Conservation (phyloP, 1,140 invertebrate species). For the Pantala flavescens region DNA sequence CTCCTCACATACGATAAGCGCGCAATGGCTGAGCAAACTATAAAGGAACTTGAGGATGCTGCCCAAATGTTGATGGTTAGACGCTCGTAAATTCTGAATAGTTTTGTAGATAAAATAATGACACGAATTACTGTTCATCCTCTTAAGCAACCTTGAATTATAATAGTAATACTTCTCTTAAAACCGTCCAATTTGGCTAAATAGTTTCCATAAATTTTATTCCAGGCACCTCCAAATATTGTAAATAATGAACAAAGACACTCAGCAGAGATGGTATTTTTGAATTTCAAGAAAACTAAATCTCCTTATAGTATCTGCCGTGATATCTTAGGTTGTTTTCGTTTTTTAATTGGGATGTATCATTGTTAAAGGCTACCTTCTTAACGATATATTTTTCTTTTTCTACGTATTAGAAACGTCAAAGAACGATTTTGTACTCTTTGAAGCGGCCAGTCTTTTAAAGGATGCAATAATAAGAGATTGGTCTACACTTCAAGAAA, state of each 20-base stretch:
- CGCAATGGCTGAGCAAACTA: conserved; percentile 29
- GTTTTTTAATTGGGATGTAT: conserved; percentile 4
- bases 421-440: conserved; percentile 69
- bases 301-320: conserved; percentile 70
- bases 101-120: background rate
- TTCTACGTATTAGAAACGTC: conserved; percentile 48
- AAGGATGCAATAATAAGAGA: conserved; percentile 73
- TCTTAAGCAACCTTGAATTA: background rate
- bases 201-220: conserved; percentile 14
- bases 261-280: conserved; percentile 65
- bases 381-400: background rate
- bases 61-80: conserved; percentile 58
- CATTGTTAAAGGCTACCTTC: background rate
- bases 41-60: conserved; percentile 53
- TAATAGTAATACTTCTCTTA: background rate
- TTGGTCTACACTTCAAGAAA: conserved; percentile 56
- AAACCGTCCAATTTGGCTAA: background rate
- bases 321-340: conserved; percentile 54
- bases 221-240: conserved; percentile 68
- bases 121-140: background rate
- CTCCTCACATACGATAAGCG: background rate
- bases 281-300: conserved; percentile 70
- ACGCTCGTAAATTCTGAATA: conserved; percentile 15
- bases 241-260: conserved; percentile 65
- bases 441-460: conserved; percentile 74